These are phyloP conservation scores for Hemichromis elongatus DNA, from an alignment of 2,113 vertebrate genomes.

Conservation along the genomic window DNA sequence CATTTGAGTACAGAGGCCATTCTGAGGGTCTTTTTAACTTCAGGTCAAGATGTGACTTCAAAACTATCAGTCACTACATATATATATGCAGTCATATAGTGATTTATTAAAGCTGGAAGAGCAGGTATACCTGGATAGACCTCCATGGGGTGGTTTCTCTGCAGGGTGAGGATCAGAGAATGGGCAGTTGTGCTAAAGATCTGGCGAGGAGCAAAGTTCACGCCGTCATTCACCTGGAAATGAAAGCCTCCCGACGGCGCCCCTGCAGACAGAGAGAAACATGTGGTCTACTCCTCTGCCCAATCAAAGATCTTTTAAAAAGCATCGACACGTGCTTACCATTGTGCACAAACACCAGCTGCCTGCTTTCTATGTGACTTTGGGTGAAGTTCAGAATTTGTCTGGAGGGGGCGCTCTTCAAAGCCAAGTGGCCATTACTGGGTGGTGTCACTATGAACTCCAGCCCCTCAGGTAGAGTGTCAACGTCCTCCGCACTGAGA, in stretches of 20 bases:
- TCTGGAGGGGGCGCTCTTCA: slow-evolving; percentile 75
- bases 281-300: not conserved
- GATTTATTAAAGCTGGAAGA: not conserved
- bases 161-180: slow-evolving; percentile 71
- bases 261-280: slow-evolving; percentile 64
- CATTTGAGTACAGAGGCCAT: not conserved
- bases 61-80: not conserved
- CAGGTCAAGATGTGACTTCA: not conserved
- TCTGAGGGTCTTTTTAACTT: not conserved
- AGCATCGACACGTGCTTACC: slow-evolving; percentile 61
- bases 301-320: not conserved
- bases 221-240: slow-evolving; percentile 87
- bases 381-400: slow-evolving; percentile 86
- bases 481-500: slow-evolving; percentile 79
- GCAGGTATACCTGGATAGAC: slow-evolving; percentile 80
- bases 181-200: slow-evolving; percentile 81
- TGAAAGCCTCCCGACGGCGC: slow-evolving; percentile 81
- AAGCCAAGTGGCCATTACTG: slow-evolving; percentile 81
- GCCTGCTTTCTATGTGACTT: slow-evolving; percentile 71
- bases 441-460: slow-evolving; percentile 80
- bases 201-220: slow-evolving; percentile 81
- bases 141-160: slow-evolving; percentile 76
- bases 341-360: slow-evolving; percentile 81
- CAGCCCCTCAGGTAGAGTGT: slow-evolving; percentile 75
- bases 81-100: not conserved